phyloP scores from a whole-genome alignment of 2,113 vertebrate genomes.

The Rostratula benghalensis region DNA sequence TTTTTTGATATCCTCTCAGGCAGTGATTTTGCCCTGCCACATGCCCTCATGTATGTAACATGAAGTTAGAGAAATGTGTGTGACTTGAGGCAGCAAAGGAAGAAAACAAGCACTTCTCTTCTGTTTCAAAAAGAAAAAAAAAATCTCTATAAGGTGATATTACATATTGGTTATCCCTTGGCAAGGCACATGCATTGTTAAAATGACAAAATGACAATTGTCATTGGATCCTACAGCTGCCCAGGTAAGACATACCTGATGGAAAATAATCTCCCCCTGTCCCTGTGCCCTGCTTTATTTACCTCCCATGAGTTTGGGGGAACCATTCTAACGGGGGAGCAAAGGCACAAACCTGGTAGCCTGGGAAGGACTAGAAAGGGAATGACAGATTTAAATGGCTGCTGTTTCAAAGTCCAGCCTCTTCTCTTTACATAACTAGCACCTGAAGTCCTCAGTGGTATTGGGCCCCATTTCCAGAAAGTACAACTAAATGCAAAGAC shows the following conservation, averaged over 20 bases:
- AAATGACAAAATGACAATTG: not conserved
- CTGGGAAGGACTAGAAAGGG: not conserved
- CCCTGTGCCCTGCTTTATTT: not conserved
- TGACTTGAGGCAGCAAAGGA: not conserved
- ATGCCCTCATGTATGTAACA: rapidly evolving
- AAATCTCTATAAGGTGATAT: not conserved
- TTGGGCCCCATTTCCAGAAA: not conserved
- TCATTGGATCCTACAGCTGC: not conserved
- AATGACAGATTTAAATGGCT: not conserved
- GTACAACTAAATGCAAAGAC: not conserved
- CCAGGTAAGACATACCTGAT: not conserved
- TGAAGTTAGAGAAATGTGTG: not conserved
- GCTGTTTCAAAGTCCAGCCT: not conserved
- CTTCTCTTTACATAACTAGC: not conserved
- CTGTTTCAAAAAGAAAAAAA: not conserved
- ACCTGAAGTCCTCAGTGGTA: not conserved
- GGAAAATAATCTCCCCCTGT: not conserved
- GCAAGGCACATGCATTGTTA: not conserved
- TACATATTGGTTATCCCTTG: not conserved
- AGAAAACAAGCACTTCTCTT: not conserved
- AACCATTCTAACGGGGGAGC: not conserved
- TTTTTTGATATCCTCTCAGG: not conserved
- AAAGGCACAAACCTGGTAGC: not conserved
- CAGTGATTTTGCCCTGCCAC: not conserved
- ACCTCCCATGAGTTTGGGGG: rapidly evolving